Evolutionary conservation across 2,888 invertebrate species (phyloP).

Genomic region (Griposia aprilina): DNA sequence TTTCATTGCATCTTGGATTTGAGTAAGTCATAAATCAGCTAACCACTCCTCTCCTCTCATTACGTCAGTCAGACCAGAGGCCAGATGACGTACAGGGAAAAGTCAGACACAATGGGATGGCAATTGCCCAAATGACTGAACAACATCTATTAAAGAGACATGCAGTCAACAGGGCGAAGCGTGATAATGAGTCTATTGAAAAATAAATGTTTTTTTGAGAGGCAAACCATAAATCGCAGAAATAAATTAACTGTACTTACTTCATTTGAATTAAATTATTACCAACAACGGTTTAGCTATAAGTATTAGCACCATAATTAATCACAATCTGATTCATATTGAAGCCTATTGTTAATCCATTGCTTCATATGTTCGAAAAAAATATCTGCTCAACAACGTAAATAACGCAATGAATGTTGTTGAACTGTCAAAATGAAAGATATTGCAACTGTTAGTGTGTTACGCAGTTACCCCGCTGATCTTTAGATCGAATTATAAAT

Average conservation of each 20-base stretch:
- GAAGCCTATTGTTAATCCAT: too few relatives aligned
- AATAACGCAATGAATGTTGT: too few relatives aligned
- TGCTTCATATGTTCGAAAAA: too few relatives aligned
- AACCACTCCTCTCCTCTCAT: conserved; percentile 28
- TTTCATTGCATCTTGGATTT: not conserved
- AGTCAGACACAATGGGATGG: conserved; percentile 37
- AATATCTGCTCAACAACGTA: too few relatives aligned
- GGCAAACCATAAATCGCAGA: not conserved
- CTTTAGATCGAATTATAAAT: not conserved
- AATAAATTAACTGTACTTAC: not conserved
- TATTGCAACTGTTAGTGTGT: too few relatives aligned
- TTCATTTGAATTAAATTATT: not conserved
- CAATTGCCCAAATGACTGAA: conserved; percentile 35
- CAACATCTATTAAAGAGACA: conserved; percentile 2
- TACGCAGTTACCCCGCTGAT: too few relatives aligned
- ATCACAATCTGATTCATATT: too few relatives aligned
- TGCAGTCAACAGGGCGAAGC: not conserved
- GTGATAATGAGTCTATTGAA: not conserved
- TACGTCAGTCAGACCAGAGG: conserved; percentile 1
- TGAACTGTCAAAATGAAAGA: too few relatives aligned
- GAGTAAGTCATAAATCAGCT: conserved; percentile 6
- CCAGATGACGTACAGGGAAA: conserved; percentile 29
- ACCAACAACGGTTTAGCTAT: not conserved
- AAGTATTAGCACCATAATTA: not conserved
- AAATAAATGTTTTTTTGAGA: not conserved